Conservation (phyloP, 1,140 invertebrate genomes). For the Macrobrachium nipponense region DNA sequence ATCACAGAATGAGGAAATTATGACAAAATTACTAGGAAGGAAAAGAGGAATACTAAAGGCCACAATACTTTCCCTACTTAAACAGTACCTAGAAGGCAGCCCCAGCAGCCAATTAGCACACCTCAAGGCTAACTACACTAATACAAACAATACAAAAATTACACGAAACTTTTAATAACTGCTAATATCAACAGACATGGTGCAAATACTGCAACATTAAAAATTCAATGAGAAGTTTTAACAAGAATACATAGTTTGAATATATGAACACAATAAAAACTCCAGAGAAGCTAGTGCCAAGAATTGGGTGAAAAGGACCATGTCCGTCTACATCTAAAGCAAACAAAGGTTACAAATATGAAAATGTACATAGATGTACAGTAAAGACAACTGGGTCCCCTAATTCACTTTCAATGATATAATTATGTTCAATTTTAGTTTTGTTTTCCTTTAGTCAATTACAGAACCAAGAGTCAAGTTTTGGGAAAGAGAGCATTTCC, state of each 20-base stretch:
- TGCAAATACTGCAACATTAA: constrained; percentile 59
- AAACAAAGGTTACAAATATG: constrained; percentile 55
- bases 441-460: constrained; percentile 32
- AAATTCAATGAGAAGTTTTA: constrained; percentile 48
- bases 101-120: constrained; percentile 54
- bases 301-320: constrained; percentile 47
- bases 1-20: background rate
- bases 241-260: constrained; percentile 53
- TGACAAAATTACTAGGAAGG: too few relatives aligned
- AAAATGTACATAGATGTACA: constrained; percentile 62
- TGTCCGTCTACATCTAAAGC: constrained; percentile 57
- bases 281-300: constrained; percentile 49
- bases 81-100: background rate
- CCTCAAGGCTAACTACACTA: constrained; percentile 57
- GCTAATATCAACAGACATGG: constrained; percentile 61
- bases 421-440: constrained; percentile 21
- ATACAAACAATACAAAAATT: constrained; percentile 61
- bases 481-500: constrained; percentile 51
- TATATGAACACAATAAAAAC: constrained; percentile 53
- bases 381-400: constrained; percentile 46
- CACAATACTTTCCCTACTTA: constrained; percentile 8
- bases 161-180: constrained; percentile 57
- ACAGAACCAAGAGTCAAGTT: constrained; percentile 52
- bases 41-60: background rate
- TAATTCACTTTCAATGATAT: constrained; percentile 38